Conservation (phyloP, 2,113 vertebrate species). For the Accipiter virgatus region DNA sequence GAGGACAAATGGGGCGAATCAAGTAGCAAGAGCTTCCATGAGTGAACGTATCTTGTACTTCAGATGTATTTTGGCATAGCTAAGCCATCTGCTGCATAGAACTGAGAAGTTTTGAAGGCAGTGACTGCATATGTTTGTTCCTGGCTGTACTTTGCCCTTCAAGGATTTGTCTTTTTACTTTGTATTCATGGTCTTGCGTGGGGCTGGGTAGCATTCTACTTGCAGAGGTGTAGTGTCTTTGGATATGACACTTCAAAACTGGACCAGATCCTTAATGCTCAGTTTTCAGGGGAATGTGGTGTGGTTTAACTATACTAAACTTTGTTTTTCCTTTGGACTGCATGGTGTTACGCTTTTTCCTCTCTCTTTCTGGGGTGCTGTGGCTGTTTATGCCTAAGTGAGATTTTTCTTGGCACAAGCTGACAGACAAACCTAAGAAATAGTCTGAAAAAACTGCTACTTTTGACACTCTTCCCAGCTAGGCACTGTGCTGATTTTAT, state of each 20-base stretch:
- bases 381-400: not conserved
- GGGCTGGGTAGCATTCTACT: not conserved
- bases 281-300: not conserved
- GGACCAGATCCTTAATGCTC: not conserved
- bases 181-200: rapidly evolving
- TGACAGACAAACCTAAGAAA: not conserved
- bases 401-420: conserved; percentile 19
- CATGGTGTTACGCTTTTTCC: rapidly evolving
- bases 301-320: not conserved
- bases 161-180: not conserved
- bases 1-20: not conserved
- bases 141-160: not conserved
- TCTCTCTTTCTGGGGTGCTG: not conserved
- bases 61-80: not conserved
- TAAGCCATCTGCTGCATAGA: not conserved
- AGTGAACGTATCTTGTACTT: not conserved
- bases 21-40: not conserved
- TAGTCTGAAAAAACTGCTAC: not conserved
- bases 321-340: not conserved
- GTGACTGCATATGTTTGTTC: not conserved
- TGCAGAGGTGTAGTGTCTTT: not conserved
- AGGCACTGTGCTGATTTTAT: not conserved
- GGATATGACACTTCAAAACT: not conserved
- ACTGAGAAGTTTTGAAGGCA: not conserved
- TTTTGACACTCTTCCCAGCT: not conserved